Conservation (phyloP, 2,797 vertebrate species). For the Anabacerthia variegaticeps region DNA sequence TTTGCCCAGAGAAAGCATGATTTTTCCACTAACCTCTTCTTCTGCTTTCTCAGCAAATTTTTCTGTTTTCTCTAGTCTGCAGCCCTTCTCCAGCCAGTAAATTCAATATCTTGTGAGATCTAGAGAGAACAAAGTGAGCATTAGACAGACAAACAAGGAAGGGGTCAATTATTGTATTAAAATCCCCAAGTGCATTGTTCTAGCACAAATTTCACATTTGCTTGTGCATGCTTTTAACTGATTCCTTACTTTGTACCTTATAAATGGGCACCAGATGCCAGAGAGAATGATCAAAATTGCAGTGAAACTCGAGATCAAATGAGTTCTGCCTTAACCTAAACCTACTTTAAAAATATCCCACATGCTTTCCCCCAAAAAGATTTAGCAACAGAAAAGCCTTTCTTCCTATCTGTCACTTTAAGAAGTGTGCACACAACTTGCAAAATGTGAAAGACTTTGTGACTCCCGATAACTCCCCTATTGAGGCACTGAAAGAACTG, state of each 20-base stretch:
- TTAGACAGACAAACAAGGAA: constrained; percentile 60
- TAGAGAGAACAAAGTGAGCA: constrained; percentile 60
- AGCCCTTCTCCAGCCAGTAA: constrained; percentile 45
- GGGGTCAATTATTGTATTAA: constrained; percentile 56
- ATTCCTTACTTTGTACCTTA: constrained; percentile 59
- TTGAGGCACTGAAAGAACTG: background rate
- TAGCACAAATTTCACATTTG: constrained; percentile 67
- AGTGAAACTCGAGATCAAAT: constrained; percentile 35
- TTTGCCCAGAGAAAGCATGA: constrained; percentile 40
- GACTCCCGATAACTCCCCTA: background rate
- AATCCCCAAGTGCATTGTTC: constrained; percentile 63
- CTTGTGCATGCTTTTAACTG: constrained; percentile 49
- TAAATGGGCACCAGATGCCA: constrained; percentile 66
- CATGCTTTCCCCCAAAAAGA: background rate
- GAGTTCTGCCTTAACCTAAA: constrained; percentile 3
- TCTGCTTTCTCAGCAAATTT: constrained; percentile 64
- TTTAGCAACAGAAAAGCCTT: background rate
- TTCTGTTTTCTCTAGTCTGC: constrained; percentile 59
- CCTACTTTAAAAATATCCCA: background rate
- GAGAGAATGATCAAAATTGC: constrained; percentile 32
- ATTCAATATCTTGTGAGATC: constrained; percentile 62
- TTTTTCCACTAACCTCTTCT: constrained; percentile 44
- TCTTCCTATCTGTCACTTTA: background rate
- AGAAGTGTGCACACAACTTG: background rate
- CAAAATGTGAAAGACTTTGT: background rate